Base-by-base conservation (phyloP, 2,797 vertebrate species). In the Enteromius viviparus region DNA sequence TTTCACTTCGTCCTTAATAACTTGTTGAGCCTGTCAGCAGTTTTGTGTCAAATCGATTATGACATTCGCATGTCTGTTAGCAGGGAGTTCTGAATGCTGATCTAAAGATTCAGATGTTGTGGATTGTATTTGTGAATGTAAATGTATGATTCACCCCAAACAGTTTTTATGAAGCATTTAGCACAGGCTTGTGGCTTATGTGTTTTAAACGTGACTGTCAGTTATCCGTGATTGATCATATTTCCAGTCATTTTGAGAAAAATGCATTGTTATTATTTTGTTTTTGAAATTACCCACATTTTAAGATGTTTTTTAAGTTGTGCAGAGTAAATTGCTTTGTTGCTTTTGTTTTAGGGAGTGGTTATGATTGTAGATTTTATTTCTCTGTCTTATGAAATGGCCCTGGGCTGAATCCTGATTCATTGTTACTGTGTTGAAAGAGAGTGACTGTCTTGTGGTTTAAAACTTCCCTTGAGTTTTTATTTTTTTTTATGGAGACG, bases 401-500 rank as follows among this genome's bases (percentile, higher is more conserved):
- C 75, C 66, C 47, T 55, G 19, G 42, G 32, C 55, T 78, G 34
- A 42, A 70, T 70, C 71, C 58, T 82, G 75, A 84, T 40, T 76
- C 70, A 83, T 72, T 76, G 66, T 69, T 77, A 23, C 34, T 45
- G 11, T n/a, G 32, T 19, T 53, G 23, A 32, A 70, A 64, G 65
- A 68, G 47, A 45, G 51, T 64, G 29, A 65, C 49, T 58, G 51
- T n/a, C 37, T 79, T 77, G 68, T 58, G 53, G 42, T 42, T 76
- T 53, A 65, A 71, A 74, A 58, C 40, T 32, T 55, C 15, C 53
- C 32, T 40, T 69, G 15, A 58, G 79, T 60, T 15, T 42, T 80
- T 40, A 3, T 47, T 47, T 47, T 68, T 58, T 77, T 45, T 19
- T 11, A 68, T 21, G 23, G 10, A 74, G 55, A 65, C 7, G 74